Evolutionary conservation across 2,113 vertebrate species (phyloP).

Genomic region (Onychostoma macrolepis): DNA sequence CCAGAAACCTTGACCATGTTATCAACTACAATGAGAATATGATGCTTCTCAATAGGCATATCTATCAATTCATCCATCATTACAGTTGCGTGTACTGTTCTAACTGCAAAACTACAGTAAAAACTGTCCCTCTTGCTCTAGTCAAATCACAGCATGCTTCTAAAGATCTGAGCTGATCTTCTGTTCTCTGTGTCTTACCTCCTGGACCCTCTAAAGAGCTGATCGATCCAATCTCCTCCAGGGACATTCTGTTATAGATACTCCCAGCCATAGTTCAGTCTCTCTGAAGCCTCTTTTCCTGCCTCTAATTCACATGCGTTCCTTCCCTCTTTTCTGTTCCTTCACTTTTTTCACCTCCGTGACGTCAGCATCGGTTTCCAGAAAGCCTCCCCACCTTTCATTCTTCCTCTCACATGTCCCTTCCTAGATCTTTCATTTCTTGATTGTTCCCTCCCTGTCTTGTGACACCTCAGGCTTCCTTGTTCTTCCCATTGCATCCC

Average conservation of each 20-base stretch:
- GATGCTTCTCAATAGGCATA: background rate
- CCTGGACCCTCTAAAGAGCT: conserved; percentile 52
- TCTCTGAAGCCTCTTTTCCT: conserved; percentile 1
- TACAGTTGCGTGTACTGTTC: background rate
- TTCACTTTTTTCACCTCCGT: conserved; percentile 33
- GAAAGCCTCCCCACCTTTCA: conserved; percentile 8
- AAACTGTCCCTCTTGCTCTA: background rate
- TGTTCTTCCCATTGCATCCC: background rate
- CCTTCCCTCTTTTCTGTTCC: conserved; percentile 1
- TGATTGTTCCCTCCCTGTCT: background rate
- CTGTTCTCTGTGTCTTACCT: conserved; percentile 45
- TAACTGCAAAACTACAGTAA: background rate
- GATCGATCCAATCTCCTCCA: conserved; percentile 78
- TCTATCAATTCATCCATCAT: background rate
- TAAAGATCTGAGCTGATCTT: background rate
- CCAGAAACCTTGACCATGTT: background rate
- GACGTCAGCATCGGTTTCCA: conserved; percentile 26
- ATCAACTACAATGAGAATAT: background rate
- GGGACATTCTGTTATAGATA: conserved; percentile 76
- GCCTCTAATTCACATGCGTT: background rate
- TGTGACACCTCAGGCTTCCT: background rate
- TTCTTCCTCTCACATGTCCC: conserved; percentile 2
- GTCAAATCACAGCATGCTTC: conserved; percentile 4
- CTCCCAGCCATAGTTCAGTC: conserved; percentile 75
- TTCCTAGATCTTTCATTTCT: conserved; percentile 4